Base-by-base conservation (phyloP, 1,140 invertebrate genomes). In the Neodiprion virginianus region DNA sequence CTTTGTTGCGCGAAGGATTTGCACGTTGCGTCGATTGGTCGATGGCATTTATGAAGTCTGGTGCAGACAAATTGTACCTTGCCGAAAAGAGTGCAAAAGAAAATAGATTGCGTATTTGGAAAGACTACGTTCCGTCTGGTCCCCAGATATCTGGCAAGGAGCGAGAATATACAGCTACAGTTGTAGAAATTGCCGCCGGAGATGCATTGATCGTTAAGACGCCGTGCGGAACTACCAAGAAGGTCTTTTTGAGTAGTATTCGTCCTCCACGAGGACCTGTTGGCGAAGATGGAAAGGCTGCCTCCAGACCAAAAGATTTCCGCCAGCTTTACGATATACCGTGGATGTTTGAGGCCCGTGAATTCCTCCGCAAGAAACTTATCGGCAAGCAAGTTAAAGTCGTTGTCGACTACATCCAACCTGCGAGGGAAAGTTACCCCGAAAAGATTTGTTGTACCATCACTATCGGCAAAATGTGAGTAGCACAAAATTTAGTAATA, bases 21-120 rank as follows among this genome's bases (percentile, higher is more conserved):
- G 98, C 97, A 0, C 94, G 93, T 83, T 99, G 97, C 84, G 96
- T 99, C n/a, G 98, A 99, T 85, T 99, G 97, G 97, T 98, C 96
- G 9, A 95, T 99, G 87, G 94, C 93, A 47, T 93, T 95, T 53
- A 95, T 97, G 81, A 95, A 95, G 84, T 89, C 91, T 69, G 93
- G 96, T 69, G 92, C 94, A 40, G 94, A 97, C 49, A 95, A 95
- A 82, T 89, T 99, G 7, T 87, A 88, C 88, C 97, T 86, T 90
- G 93, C 82, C 93, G 97, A 76, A 95, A 99, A 89, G 92, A 92
- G 85, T 78, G 98, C 98, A 0, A 99, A 99, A 88, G 96, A 97
- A 61, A 94, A 94, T 50, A 93, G 93, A 79, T 80, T 96, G 0
- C 90, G 97, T 21, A 90, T 97, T 14, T 99, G 98, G 98, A 96